These are phyloP conservation scores for Ostrea denselamellosa DNA, from an alignment of 1,140 invertebrate genomes.

Conservation along the genomic window DNA sequence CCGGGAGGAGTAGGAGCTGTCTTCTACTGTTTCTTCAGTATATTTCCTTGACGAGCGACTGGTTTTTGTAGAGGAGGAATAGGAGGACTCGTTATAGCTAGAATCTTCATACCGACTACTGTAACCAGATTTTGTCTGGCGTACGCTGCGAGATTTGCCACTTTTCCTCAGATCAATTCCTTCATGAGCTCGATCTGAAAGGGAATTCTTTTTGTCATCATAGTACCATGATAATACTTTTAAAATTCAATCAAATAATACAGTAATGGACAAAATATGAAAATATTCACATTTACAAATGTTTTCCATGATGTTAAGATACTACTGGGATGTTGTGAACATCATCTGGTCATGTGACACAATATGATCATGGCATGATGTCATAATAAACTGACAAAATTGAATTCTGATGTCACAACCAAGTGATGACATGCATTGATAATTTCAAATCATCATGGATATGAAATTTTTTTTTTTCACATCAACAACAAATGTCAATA, in stretches of 20 bases:
- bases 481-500: neutral
- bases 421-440: too few species aligned
- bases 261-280: neutral
- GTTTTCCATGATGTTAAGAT: too few species aligned
- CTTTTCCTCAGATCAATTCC: conserved; percentile 43
- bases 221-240: neutral
- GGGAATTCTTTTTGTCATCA: neutral
- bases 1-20: conserved; percentile 40
- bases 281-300: too few species aligned
- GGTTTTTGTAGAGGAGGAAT: conserved; percentile 31
- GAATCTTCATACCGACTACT: conserved; percentile 42
- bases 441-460: too few species aligned
- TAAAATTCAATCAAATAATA: neutral
- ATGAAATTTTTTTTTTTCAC: neutral
- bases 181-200: conserved; percentile 62
- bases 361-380: too few species aligned
- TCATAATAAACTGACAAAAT: too few species aligned
- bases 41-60: conserved; percentile 42
- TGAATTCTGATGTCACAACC: too few species aligned
- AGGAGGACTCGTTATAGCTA: conserved; percentile 53
- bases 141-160: conserved; percentile 34
- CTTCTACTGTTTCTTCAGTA: conserved; percentile 23
- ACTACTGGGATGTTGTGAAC: too few species aligned
- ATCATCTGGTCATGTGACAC: too few species aligned
- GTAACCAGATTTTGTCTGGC: conserved; percentile 63